These are phyloP conservation scores for Mionectes macconnelli DNA, from an alignment of 2,113 vertebrate species.

Conservation along the genomic window DNA sequence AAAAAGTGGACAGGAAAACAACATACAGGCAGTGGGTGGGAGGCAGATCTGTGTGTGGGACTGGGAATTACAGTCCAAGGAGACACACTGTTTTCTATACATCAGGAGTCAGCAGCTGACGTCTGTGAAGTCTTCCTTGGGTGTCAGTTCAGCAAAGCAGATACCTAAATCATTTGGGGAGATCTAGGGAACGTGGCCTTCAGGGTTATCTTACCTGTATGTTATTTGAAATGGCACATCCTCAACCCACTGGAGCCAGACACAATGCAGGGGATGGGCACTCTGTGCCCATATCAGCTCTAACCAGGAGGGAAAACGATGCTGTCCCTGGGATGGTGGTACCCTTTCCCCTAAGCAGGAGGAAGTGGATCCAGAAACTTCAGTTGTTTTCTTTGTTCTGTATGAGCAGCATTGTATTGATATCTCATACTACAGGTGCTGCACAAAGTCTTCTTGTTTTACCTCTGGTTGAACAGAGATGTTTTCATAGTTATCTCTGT, in stretches of 20 bases:
- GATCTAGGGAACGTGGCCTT: background rate
- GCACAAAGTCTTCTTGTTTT: background rate
- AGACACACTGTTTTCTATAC: background rate
- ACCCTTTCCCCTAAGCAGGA: background rate
- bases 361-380: background rate
- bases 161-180: background rate
- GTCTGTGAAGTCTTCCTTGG: background rate
- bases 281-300: fast-evolving
- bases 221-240: background rate
- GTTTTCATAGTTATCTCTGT: background rate
- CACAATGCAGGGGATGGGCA: background rate
- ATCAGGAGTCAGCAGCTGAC: background rate
- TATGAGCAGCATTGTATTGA: background rate
- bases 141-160: background rate
- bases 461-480: background rate
- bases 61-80: background rate
- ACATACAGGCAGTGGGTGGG: background rate
- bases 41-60: background rate
- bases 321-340: background rate
- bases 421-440: background rate
- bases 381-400: background rate
- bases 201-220: background rate
- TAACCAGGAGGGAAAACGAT: background rate
- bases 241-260: background rate
- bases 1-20: background rate